These are phyloP conservation scores for Semotilus atromaculatus DNA, from an alignment of 2,797 vertebrate genomes.

Conservation along the genomic window DNA sequence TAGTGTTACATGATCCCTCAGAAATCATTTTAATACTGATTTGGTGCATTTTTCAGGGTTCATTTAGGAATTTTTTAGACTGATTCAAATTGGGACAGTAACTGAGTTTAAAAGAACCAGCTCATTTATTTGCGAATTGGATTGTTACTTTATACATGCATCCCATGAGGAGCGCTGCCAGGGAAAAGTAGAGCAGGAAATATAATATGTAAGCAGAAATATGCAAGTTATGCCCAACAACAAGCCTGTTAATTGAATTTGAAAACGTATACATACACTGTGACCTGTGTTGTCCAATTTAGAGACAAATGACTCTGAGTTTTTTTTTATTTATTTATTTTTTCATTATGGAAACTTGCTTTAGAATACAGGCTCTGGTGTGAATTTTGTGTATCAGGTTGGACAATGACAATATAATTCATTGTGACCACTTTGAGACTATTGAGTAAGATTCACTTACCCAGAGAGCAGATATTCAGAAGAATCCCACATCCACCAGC, in stretches of 20 bases:
- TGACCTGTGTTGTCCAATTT: background rate
- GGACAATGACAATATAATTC: conserved; percentile 9
- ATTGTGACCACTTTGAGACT: conserved; percentile 32
- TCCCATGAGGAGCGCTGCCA: background rate
- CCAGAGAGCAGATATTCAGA: conserved; percentile 46
- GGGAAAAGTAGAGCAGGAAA: background rate
- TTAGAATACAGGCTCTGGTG: background rate
- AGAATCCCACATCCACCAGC: conserved; percentile 45
- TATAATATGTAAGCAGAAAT: background rate
- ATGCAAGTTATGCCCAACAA: background rate
- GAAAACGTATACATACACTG: background rate
- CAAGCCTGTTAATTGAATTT: background rate
- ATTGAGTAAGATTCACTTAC: conserved; percentile 46
- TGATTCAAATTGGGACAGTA: background rate
- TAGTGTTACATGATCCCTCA: background rate
- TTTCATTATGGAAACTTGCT: background rate
- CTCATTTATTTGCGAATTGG: background rate
- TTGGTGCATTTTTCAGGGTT: background rate
- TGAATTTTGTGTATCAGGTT: background rate
- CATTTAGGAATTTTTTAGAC: background rate
- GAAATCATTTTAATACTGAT: background rate
- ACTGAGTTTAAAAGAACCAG: background rate
- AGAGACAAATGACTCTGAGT: background rate
- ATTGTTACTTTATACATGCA: background rate
- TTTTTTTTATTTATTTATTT: background rate